phyloP scores from a whole-genome alignment of 2,888 invertebrate species.

The Anoncus sp. region DNA sequence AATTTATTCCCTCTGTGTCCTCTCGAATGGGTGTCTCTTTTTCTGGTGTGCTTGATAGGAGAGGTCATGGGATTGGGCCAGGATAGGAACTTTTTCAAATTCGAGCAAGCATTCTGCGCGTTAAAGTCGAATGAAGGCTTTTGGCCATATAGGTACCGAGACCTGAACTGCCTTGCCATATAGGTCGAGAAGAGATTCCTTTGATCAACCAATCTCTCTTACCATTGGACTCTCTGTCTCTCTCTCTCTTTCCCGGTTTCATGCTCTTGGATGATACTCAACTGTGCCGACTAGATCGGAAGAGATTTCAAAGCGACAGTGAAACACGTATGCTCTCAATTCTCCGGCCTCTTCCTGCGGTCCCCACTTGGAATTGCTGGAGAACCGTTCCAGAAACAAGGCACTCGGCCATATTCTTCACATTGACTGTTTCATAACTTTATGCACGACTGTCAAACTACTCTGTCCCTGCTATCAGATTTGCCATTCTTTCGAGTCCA shows the following conservation, averaged over 20 bases:
- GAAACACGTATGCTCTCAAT: constrained; percentile 5
- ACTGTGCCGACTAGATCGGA: not conserved
- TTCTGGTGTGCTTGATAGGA: no score
- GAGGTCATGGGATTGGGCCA: no score
- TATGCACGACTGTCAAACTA: no score
- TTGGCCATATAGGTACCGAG: not conserved
- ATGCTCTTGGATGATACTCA: constrained; percentile 1
- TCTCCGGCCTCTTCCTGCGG: not conserved
- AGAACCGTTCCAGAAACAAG: no score
- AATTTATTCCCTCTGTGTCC: constrained; percentile 22
- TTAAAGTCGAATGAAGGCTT: constrained; percentile 4
- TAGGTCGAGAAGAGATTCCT: constrained; percentile 7
- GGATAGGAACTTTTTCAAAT: no score
- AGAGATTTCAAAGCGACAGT: not conserved
- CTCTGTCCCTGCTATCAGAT: no score
- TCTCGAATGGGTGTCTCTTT: constrained; percentile 7
- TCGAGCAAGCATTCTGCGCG: not conserved
- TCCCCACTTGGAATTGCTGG: no score
- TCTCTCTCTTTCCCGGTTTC: not conserved
- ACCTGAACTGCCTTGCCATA: not conserved
- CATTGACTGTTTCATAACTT: no score
- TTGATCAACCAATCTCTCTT: constrained; percentile 11
- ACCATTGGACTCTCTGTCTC: no score
- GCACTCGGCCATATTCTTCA: no score
- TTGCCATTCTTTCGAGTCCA: no score